Percentiles rank a stretch among this genome's conserved stretches.
Conservation (phyloP, 2,888 invertebrate species). For the Agriotes lineatus region DNA sequence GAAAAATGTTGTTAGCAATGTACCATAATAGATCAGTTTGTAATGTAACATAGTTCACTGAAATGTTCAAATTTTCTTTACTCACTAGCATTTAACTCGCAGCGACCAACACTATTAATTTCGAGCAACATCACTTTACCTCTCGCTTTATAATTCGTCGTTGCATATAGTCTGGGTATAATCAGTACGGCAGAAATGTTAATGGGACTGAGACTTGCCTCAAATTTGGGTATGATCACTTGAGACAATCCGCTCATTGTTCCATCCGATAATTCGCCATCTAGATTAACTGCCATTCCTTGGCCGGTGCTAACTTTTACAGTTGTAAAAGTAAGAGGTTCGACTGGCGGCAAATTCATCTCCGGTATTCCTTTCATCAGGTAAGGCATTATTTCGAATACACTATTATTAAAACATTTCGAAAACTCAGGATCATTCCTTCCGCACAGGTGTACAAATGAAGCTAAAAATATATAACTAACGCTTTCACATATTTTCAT, state of each 20-base stretch:
- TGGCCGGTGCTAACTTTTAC: constrained; percentile 53
- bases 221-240: constrained; percentile 50
- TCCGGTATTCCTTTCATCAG: constrained; percentile 59
- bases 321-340: constrained; percentile 56
- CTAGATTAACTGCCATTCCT: constrained; percentile 51
- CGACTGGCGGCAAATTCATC: constrained; percentile 58
- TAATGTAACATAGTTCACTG: too few species aligned
- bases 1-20: too few species aligned
- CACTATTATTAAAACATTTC: constrained; percentile 56
- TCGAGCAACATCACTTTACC: constrained; percentile 15
- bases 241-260: constrained; percentile 49
- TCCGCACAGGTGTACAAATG: constrained; percentile 50
- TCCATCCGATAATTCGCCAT: constrained; percentile 51
- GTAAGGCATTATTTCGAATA: constrained; percentile 53
- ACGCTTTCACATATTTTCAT: too few species aligned
- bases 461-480: constrained; percentile 46
- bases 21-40: too few species aligned
- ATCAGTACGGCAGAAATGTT: neutral
- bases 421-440: constrained; percentile 56
- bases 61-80: too few species aligned
- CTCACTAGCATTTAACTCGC: neutral
- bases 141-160: constrained; percentile 52
- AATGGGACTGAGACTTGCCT: constrained; percentile 19
- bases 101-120: neutral
- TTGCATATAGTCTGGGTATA: constrained; percentile 47